phyloP scores from a whole-genome alignment of 1,140 invertebrate genomes.

The Palaemon carinicauda region DNA sequence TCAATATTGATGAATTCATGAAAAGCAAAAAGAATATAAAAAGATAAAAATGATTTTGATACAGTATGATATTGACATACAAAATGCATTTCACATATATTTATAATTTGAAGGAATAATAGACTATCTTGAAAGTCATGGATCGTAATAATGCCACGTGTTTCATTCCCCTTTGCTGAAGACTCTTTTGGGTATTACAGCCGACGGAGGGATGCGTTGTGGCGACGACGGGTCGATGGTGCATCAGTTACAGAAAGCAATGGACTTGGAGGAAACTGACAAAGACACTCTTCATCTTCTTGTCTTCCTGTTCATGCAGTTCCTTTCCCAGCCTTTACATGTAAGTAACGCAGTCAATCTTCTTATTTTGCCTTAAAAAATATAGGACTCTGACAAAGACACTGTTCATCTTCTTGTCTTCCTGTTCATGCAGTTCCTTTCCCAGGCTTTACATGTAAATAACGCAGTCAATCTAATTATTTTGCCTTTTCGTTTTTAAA shows the following conservation, averaged over 20 bases:
- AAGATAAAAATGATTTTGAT: too few species aligned
- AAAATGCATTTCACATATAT: too few species aligned
- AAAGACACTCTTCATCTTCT: slow-evolving; percentile 94
- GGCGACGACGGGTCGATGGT: slow-evolving; percentile 50
- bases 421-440: slow-evolving; percentile 94
- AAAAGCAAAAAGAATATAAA: too few species aligned
- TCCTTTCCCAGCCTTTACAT: slow-evolving; percentile 80
- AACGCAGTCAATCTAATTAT: too few species aligned
- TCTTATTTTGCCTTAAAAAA: too few species aligned
- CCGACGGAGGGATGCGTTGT: slow-evolving; percentile 38
- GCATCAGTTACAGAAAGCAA: slow-evolving; percentile 68
- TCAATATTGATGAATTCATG: too few species aligned
- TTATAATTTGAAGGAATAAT: too few species aligned
- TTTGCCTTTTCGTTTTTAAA: too few species aligned
- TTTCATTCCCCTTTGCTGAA: neutral
- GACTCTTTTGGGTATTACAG: neutral
- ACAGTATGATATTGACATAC: too few species aligned
- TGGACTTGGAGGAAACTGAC: slow-evolving; percentile 94
- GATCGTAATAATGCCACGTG: too few species aligned
- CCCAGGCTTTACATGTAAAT: slow-evolving; percentile 76
- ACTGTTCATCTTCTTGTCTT: slow-evolving; percentile 96
- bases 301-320: slow-evolving; percentile 96
- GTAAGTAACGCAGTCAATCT: slow-evolving; percentile 68
- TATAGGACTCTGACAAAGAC: slow-evolving; percentile 94
- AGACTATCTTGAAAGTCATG: too few species aligned